These are phyloP conservation scores for Bambusicola thoracicus DNA, from an alignment of 2,113 vertebrate genomes.

Conservation along the genomic window DNA sequence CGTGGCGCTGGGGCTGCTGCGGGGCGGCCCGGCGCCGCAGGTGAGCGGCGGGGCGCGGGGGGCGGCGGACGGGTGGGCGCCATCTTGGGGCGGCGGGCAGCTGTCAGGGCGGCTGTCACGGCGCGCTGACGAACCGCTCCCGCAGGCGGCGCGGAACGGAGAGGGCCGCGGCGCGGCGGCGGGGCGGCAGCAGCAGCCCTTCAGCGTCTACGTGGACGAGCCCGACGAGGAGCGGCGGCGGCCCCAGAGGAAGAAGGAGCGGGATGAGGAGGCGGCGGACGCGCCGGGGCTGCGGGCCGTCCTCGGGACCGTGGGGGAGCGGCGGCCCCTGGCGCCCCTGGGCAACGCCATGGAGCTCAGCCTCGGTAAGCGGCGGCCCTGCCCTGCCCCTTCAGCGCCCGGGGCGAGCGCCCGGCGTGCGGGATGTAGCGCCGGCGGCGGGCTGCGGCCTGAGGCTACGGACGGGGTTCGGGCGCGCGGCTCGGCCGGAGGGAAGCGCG, in stretches of 20 bases:
- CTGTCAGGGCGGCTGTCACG: not conserved
- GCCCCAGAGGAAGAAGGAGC: conserved; percentile 7
- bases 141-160: conserved; percentile 49
- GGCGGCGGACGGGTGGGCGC: not conserved
- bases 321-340: conserved; percentile 86
- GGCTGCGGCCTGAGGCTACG: no score
- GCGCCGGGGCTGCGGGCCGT: conserved; percentile 75
- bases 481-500: no score
- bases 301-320: conserved; percentile 71
- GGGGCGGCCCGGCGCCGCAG: conserved; percentile 70
- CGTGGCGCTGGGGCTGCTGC: conserved; percentile 83
- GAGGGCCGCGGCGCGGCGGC: conserved; percentile 73
- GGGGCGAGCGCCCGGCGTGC: not conserved
- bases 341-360: conserved; percentile 86
- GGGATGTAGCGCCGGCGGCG: no score
- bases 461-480: no score
- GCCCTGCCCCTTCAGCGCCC: not conserved
- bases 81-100: not conserved
- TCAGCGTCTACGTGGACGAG: conserved; percentile 90
- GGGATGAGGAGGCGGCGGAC: conserved; percentile 38
- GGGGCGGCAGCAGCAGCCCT: conserved; percentile 74
- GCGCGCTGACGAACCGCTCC: not conserved
- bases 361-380: conserved; percentile 78
- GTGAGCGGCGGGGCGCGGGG: not conserved
- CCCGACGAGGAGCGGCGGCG: conserved; percentile 76